Evolutionary conservation across 2,888 invertebrate genomes (phyloP).

Genomic region (Athalia rosae): DNA sequence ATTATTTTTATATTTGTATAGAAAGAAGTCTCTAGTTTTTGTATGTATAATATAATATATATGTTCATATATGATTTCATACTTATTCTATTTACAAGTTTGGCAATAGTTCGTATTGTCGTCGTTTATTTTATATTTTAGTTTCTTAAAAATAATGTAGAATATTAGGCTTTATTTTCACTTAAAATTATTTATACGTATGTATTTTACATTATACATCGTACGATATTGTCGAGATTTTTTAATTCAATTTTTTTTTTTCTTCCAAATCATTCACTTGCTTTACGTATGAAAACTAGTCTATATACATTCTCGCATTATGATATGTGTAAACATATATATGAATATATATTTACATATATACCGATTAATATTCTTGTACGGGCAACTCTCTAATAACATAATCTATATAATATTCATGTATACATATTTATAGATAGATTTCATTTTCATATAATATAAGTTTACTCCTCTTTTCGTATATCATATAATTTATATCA

Average conservation of each 20-base stretch:
- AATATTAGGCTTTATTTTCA: background rate
- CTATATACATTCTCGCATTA: background rate
- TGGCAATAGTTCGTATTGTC: conserved; percentile 64
- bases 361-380: background rate
- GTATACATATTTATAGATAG: conserved; percentile 20
- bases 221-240: conserved; percentile 39
- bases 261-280: background rate
- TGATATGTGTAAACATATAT: background rate
- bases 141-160: conserved; percentile 44
- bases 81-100: conserved; percentile 45
- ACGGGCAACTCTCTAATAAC: conserved; percentile 13
- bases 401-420: conserved; percentile 26
- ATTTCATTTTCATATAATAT: conserved; percentile 4
- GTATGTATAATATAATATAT: conserved; percentile 51
- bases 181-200: conserved; percentile 15
- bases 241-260: background rate
- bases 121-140: conserved; percentile 58
- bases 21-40: conserved; percentile 41
- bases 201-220: conserved; percentile 16
- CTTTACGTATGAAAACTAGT: background rate
- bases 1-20: background rate
- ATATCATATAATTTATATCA: conserved; percentile 23
- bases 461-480: background rate
- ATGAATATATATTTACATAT: conserved; percentile 16
- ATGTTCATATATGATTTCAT: conserved; percentile 55